Percentiles rank a stretch among this genome's conserved stretches.
These are phyloP conservation scores for Drosophila arizonae DNA, from an alignment of 1,140 invertebrate species.

Conservation along the genomic window DNA sequence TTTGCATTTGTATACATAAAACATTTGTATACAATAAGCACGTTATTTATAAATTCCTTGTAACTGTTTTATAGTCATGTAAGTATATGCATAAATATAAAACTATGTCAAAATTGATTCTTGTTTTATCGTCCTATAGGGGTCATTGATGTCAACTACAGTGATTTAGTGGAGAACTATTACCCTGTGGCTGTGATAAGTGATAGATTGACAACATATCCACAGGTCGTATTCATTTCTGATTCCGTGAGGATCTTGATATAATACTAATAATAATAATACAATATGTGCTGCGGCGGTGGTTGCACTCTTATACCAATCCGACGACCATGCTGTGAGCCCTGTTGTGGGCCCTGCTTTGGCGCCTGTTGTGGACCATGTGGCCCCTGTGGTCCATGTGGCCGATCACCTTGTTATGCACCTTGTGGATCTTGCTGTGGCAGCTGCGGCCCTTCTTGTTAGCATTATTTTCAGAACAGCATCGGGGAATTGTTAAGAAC, in stretches of 20 bases:
- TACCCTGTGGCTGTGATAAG: background rate
- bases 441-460: slow-evolving; percentile 11
- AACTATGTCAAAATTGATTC: too few relatives aligned
- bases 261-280: too few relatives aligned
- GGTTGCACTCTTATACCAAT: slow-evolving; percentile 1
- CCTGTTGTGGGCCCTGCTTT: slow-evolving; percentile 22
- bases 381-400: slow-evolving; percentile 1
- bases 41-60: slow-evolving; percentile 1
- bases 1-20: background rate
- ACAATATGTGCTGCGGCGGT: slow-evolving; percentile 20
- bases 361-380: slow-evolving; percentile 15
- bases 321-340: slow-evolving; percentile 8
- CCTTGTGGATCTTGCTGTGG: slow-evolving; percentile 23
- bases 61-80: slow-evolving; percentile 19
- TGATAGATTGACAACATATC: too few relatives aligned
- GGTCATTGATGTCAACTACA: background rate
- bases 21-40: slow-evolving; percentile 5
- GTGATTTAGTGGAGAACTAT: background rate
- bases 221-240: too few relatives aligned
- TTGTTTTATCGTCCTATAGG: background rate
- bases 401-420: slow-evolving; percentile 17
- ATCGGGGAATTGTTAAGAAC: background rate
- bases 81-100: slow-evolving; percentile 6
- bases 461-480: background rate
- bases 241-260: too few relatives aligned